Evolutionary conservation across 2,797 vertebrate species (phyloP).

Genomic region (Macroramphosus scolopax): DNA sequence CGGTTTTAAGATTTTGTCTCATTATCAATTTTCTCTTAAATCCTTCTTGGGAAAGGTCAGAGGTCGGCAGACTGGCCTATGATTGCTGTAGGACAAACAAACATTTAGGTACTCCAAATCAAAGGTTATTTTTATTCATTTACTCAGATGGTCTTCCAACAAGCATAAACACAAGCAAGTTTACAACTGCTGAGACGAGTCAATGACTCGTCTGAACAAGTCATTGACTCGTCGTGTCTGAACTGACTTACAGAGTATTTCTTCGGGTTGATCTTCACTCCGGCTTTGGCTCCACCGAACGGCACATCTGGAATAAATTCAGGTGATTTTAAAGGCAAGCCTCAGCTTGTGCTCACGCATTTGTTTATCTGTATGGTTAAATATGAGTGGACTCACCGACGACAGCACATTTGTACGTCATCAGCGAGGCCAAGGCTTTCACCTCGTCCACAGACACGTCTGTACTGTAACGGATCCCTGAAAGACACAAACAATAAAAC

Average conservation of each 20-base stretch:
- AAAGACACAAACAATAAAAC: conserved; percentile 17
- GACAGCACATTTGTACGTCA: conserved; percentile 97
- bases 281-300: conserved; percentile 96
- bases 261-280: conserved; percentile 94
- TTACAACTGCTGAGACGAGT: too few relatives aligned
- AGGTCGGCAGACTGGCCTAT: too few relatives aligned
- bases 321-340: background rate
- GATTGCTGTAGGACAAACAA: too few relatives aligned
- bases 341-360: too few relatives aligned
- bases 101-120: too few relatives aligned
- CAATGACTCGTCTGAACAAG: too few relatives aligned
- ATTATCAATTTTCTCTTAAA: background rate
- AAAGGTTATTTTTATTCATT: too few relatives aligned
- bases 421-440: conserved; percentile 93
- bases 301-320: conserved; percentile 87
- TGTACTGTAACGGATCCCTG: conserved; percentile 92
- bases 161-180: too few relatives aligned
- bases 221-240: background rate
- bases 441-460: conserved; percentile 95
- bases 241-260: conserved; percentile 86
- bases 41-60: conserved; percentile 1
- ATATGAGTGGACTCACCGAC: conserved; percentile 82
- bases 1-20: too few relatives aligned
- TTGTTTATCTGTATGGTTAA: too few relatives aligned
- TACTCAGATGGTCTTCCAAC: too few relatives aligned